A percentile compares a stretch with the other conserved stretches of the same genome.
These are phyloP conservation scores for Gavialis gangeticus DNA, from an alignment of 2,113 vertebrate genomes.

Conservation along the genomic window DNA sequence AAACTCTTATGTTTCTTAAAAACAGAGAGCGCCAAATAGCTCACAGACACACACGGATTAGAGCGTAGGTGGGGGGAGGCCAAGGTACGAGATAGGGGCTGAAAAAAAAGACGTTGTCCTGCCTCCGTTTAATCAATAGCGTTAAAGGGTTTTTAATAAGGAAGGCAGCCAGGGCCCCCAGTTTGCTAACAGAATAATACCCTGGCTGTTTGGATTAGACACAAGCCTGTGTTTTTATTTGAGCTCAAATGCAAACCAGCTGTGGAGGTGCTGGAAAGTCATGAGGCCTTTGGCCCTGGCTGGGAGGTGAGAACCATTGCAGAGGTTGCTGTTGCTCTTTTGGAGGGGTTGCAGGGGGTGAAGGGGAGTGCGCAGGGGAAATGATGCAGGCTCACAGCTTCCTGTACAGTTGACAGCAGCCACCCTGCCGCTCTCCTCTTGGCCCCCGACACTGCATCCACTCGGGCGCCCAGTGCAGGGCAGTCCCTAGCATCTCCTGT, in stretches of 20 bases:
- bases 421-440: neutral
- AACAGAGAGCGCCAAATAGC: conserved; percentile 13
- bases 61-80: neutral
- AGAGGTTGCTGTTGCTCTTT: neutral
- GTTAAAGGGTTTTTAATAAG: neutral
- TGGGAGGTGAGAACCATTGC: conserved; percentile 25
- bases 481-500: too few relatives aligned
- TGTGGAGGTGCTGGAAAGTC: conserved; percentile 48
- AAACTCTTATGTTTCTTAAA: conserved; percentile 51
- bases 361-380: neutral
- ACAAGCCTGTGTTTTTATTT: conserved; percentile 45
- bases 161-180: neutral
- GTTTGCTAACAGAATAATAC: conserved; percentile 57
- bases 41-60: neutral
- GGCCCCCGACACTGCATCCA: fast-evolving
- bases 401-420: neutral
- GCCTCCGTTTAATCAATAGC: neutral
- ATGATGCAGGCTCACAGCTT: neutral
- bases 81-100: neutral
- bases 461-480: too few relatives aligned
- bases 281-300: conserved; percentile 26
- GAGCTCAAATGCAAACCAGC: conserved; percentile 63
- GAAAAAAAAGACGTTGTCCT: neutral
- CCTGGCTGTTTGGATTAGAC: conserved; percentile 43
- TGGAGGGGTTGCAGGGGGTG: too few relatives aligned